Base-by-base conservation (phyloP, 2,888 invertebrate genomes). In the Hydraecia micacea region DNA sequence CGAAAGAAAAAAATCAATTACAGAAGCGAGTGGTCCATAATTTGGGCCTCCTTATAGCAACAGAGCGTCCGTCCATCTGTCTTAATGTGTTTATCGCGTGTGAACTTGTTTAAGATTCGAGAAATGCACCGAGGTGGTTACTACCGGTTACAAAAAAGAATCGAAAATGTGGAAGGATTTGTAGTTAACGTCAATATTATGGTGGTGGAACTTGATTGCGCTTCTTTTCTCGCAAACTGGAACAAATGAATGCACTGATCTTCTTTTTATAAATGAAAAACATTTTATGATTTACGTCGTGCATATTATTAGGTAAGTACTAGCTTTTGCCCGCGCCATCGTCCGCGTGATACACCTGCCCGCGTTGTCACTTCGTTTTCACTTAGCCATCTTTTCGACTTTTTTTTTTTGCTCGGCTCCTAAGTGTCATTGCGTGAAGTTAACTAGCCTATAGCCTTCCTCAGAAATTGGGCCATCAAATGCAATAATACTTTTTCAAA, bases 41-140 rank as follows among this genome's bases (percentile, higher is more conserved):
- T 94, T 92, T 91, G 81, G 79, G 77, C 86, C 88, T 91, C 88
- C 89, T 91, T 91, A 91, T 84, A 81, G 77, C 84, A 87, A 86
- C 79, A 75, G 75, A 77, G 75, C 70, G 87, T 88, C 87, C 89
- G 87, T 89, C 87, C 91, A 90, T 89, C 91, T 91, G 91, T 89
- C 89, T 86, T 93, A 94, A 94, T 93, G 93, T 83, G 88, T 81
- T 87, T 89, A 91, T 94, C 88, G 94, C 94, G 94, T 94, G 94
- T 90, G 88, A 90, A 88, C 78, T 81, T 81, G 79, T 84, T 79
- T 81, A 67, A 80, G 62, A 77, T 77, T 72, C 68, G 78, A 87
- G 79, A 83, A 85, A 87, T 82, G 80, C 85, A 83, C 25, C 28
- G 66, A 80, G 69, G 71, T 69, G 76, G 75, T 83, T 79, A 83